Percentiles rank a stretch among this genome's conserved stretches.
phyloP scores from a whole-genome alignment of 2,888 invertebrate species.

The Leucozona laternaria region DNA sequence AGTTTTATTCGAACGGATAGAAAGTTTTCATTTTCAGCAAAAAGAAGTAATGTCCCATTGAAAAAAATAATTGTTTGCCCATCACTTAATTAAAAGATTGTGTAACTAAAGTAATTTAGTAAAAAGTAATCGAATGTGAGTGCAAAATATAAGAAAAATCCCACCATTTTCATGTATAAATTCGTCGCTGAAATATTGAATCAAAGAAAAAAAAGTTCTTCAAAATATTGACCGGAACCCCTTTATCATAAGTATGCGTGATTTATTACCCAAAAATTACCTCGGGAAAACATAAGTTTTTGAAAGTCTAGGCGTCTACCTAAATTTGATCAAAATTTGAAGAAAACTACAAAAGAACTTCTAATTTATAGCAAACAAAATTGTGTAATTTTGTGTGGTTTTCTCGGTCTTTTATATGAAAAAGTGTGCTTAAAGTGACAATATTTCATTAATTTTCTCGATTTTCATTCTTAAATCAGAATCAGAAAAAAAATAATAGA shows the following conservation, averaged over 20 bases:
- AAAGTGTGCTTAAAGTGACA: slow-evolving; percentile 31
- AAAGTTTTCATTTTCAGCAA: slow-evolving; percentile 73
- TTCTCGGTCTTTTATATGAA: not conserved
- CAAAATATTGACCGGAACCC: slow-evolving; percentile 69
- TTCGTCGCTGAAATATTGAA: slow-evolving; percentile 39
- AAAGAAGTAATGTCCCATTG: slow-evolving; percentile 67
- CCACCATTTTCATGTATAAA: slow-evolving; percentile 24
- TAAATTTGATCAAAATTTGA: not conserved
- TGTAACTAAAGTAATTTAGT: slow-evolving; percentile 42
- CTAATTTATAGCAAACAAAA: slow-evolving; percentile 18
- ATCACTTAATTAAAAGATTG: slow-evolving; percentile 40
- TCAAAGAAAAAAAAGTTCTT: slow-evolving; percentile 36
- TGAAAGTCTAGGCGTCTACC: not conserved
- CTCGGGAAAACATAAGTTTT: slow-evolving; percentile 12
- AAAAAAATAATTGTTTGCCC: slow-evolving; percentile 49
- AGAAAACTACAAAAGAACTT: not conserved
- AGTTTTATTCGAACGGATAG: slow-evolving; percentile 73
- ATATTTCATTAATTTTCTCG: slow-evolving; percentile 28
- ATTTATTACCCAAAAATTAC: not conserved
- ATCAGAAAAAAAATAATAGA: slow-evolving; percentile 61
- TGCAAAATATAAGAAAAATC: slow-evolving; percentile 40
- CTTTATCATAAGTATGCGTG: slow-evolving; percentile 20
- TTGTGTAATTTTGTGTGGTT: slow-evolving; percentile 65
- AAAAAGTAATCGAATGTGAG: slow-evolving; percentile 62
- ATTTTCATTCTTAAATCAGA: slow-evolving; percentile 69